These are phyloP conservation scores for Heteropelma amictum DNA, from an alignment of 2,888 invertebrate species.

Conservation along the genomic window DNA sequence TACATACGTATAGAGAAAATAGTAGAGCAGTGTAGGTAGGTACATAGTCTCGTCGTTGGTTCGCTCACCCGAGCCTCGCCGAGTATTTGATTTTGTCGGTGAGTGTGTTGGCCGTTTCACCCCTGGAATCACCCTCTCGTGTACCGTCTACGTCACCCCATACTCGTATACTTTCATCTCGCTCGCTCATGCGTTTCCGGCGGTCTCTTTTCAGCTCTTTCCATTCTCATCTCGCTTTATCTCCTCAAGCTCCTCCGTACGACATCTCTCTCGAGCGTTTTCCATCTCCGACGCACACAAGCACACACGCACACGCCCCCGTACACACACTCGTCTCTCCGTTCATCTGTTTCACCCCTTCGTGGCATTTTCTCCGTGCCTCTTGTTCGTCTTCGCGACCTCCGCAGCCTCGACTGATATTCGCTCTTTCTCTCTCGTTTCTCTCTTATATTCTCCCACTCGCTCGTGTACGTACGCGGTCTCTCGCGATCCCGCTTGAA, in stretches of 20 bases:
- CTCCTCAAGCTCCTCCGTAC: conserved; percentile 10
- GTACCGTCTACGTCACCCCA: conserved; percentile 46
- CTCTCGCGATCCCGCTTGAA: conserved; percentile 48
- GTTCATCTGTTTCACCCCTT: conserved; percentile 41
- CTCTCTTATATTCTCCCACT: conserved; percentile 4
- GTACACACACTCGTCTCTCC: conserved; percentile 8
- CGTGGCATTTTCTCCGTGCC: conserved; percentile 26
- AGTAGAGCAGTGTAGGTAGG: conserved; percentile 10
- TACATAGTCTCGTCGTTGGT: conserved; percentile 44
- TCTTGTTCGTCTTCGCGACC: conserved; percentile 35
- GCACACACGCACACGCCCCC: neutral
- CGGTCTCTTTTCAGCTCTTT: conserved; percentile 29
- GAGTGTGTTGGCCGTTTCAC: conserved; percentile 56
- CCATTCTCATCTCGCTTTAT: conserved; percentile 28
- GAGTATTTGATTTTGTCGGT: conserved; percentile 33
- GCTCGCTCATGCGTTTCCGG: neutral
- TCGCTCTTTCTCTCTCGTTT: neutral
- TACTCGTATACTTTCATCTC: conserved; percentile 20
- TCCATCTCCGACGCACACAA: conserved; percentile 1
- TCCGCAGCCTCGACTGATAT: conserved; percentile 26
- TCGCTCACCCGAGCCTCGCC: conserved; percentile 40
- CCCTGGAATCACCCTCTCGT: conserved; percentile 48
- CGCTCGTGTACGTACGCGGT: conserved; percentile 16
- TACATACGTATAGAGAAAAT: conserved; percentile 10
- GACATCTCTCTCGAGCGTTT: conserved; percentile 13